These are phyloP conservation scores for Cottus gobio DNA, from an alignment of 2,113 vertebrate genomes.

Conservation along the genomic window DNA sequence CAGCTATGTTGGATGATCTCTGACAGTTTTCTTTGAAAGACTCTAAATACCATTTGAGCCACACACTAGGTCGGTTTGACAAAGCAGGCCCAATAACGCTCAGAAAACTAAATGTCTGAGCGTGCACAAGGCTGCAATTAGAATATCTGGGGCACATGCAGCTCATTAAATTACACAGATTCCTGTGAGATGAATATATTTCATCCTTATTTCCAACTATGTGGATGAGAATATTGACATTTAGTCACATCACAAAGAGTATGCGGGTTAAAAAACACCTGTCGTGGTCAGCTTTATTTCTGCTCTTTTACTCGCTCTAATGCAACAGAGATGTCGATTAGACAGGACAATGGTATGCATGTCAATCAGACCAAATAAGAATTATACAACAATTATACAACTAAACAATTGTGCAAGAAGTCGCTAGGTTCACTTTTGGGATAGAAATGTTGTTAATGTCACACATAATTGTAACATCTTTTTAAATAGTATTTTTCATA, in stretches of 20 bases:
- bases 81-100: constrained; percentile 31
- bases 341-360: neutral
- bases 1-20: constrained; percentile 43
- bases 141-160: constrained; percentile 19
- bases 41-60: constrained; percentile 38
- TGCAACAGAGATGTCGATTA: constrained; percentile 4
- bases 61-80: constrained; percentile 16
- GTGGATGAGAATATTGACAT: neutral
- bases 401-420: too few relatives aligned
- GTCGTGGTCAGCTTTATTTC: neutral
- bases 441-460: too few relatives aligned
- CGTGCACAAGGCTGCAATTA: constrained; percentile 23
- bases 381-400: neutral
- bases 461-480: too few relatives aligned
- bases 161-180: neutral
- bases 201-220: neutral
- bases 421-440: too few relatives aligned
- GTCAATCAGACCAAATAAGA: constrained; percentile 8
- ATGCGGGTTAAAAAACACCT: neutral
- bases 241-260: constrained; percentile 7
- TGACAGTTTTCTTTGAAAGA: constrained; percentile 50
- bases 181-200: neutral
- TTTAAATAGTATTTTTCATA: too few relatives aligned
- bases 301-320: neutral
- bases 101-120: neutral